phyloP scores from a whole-genome alignment of 2,113 vertebrate species.

The Lontra canadensis region DNA sequence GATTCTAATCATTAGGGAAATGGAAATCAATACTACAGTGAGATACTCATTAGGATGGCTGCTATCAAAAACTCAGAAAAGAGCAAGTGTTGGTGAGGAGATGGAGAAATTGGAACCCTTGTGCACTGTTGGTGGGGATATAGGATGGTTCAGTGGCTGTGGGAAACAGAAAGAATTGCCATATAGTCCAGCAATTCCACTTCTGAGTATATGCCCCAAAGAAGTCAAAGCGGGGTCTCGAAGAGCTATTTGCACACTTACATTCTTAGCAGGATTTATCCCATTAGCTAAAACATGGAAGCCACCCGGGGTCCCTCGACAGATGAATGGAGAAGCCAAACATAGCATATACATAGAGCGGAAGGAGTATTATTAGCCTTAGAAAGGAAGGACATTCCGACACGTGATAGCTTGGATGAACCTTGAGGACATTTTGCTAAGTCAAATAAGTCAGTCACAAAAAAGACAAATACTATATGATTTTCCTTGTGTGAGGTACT shows the following conservation, averaged over 20 bases:
- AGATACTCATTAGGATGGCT: neutral
- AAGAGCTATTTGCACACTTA: neutral
- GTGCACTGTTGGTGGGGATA: neutral
- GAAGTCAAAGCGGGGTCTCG: neutral
- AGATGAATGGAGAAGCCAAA: neutral
- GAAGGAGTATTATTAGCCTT: neutral
- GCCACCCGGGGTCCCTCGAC: neutral
- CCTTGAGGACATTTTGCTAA: neutral
- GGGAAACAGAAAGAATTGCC: neutral
- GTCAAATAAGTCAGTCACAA: neutral
- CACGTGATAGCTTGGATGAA: neutral
- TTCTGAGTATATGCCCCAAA: neutral
- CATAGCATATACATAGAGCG: neutral
- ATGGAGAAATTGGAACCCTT: neutral
- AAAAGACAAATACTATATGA: neutral
- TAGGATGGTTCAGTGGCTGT: neutral
- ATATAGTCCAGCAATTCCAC: neutral
- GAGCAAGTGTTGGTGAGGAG: neutral
- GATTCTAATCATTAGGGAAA: neutral
- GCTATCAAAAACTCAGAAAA: neutral
- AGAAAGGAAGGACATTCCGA: neutral
- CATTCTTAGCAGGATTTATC: neutral
- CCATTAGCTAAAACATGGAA: neutral
- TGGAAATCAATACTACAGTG: neutral
- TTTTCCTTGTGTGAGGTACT: neutral